These are phyloP conservation scores for Timema podura DNA, from an alignment of 2,888 invertebrate genomes.

Conservation along the genomic window DNA sequence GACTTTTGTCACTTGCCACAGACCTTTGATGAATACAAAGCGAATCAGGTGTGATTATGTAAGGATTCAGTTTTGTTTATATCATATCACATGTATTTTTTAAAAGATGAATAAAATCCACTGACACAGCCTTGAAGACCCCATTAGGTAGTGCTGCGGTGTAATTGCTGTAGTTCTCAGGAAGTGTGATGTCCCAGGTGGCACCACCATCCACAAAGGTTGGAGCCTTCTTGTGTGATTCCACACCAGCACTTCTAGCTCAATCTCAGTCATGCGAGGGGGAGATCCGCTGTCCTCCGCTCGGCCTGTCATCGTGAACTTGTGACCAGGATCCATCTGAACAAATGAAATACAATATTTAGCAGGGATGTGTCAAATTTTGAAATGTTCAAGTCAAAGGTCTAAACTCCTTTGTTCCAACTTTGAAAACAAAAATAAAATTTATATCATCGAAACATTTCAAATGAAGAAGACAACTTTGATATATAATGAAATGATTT, in stretches of 20 bases:
- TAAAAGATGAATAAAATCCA: neutral
- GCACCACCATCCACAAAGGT: conserved; percentile 56
- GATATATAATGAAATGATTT: too few species aligned
- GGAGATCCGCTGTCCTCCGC: conserved; percentile 73
- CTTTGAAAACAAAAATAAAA: neutral
- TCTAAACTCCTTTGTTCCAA: too few species aligned
- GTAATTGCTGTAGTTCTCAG: conserved; percentile 25
- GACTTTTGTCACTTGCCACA: too few species aligned
- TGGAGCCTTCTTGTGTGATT: conserved; percentile 82
- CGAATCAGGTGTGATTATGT: too few species aligned
- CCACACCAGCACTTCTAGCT: conserved; percentile 78
- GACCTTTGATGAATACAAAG: too few species aligned
- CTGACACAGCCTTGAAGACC: conserved; percentile 12
- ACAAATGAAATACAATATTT: conserved; percentile 19
- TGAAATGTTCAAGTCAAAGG: neutral
- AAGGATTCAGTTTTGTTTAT: too few species aligned
- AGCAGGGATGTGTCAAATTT: neutral
- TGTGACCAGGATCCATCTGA: conserved; percentile 22
- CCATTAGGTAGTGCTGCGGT: conserved; percentile 9
- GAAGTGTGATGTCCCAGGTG: conserved; percentile 3
- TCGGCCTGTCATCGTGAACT: conserved; percentile 64
- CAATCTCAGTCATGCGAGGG: conserved; percentile 64
- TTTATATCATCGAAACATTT: too few species aligned
- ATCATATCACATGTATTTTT: too few species aligned
- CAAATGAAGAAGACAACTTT: too few species aligned